Evolutionary conservation across 2,888 invertebrate genomes (phyloP), one percentile per base, ranked within the genome.

Genomic region (Oeneis ivallda): DNA sequence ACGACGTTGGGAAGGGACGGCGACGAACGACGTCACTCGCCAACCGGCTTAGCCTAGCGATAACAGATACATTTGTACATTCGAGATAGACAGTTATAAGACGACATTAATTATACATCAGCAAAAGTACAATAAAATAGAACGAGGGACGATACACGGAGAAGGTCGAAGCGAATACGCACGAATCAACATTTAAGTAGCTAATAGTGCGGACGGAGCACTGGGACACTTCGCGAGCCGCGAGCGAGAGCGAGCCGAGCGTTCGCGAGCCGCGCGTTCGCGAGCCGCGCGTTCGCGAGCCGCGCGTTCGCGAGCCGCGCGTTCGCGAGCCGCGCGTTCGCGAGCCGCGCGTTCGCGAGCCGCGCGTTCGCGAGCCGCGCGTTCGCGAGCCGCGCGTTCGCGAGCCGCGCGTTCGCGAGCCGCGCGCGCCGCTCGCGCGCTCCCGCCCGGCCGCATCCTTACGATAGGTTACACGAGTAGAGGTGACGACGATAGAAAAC

Each of bases 141-240:
- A 63, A 56, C 7, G 61, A 65, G 67, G 70, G 68, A 72, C 72
- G 70, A 72, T 70, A 71, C 64, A 72, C 61, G 67, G 63, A 72
- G 74, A 70, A 72, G 71, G 58, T 50, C 66, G 43, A 57, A 66
- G 62, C 74, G 72, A 73, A 74, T 77, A 80, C 76, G 72, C 70
- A 79, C 80, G 75, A 80, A 74, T 79, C 78, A 77, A 80, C 81
- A 79, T 75, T 75, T 72, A 74, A 74, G 68, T 74, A 73, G 66
- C 50, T 47, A 62, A 49, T 39, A 62, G 67, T 68, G 72, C 72
- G 72, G 72, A 70, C 70, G 75, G 72, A 72, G 72, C 73, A 66
- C 73, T 68, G 71, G 70, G 70, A 64, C 72, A 63, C 49, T 32
- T 45, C 15, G 49, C 26, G 53, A n/a, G 69, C 39, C 43, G 47